A percentile compares a stretch with the other conserved stretches of the same genome.
Evolutionary conservation across 1,140 invertebrate species (phyloP).

Genomic region (Trichomalopsis sarcophagae): DNA sequence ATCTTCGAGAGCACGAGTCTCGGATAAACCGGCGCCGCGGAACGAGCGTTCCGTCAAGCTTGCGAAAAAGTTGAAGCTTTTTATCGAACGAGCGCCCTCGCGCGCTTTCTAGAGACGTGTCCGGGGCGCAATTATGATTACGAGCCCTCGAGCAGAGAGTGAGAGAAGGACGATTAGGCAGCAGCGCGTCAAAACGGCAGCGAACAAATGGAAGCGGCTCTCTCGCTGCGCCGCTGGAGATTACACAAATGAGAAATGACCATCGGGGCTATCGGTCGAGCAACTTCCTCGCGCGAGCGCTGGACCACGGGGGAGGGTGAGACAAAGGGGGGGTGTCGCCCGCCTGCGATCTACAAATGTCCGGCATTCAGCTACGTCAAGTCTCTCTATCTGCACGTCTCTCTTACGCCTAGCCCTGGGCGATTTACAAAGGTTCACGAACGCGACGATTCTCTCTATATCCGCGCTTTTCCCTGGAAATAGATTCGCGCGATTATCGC

Average conservation of each 20-base stretch:
- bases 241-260: slow-evolving; percentile 75
- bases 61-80: slow-evolving; percentile 55
- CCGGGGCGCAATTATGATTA: slow-evolving; percentile 68
- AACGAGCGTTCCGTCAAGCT: slow-evolving; percentile 17
- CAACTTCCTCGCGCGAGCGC: slow-evolving; percentile 48
- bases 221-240: slow-evolving; percentile 56
- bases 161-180: slow-evolving; percentile 55
- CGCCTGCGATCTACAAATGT: slow-evolving; percentile 46
- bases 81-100: slow-evolving; percentile 59
- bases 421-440: slow-evolving; percentile 37
- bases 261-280: slow-evolving; percentile 65
- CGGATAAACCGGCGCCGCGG: slow-evolving; percentile 18
- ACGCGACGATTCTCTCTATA: too few species aligned
- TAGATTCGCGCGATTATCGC: too few species aligned
- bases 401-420: not conserved
- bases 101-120: not conserved
- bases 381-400: slow-evolving; percentile 34
- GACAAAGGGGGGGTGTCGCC: not conserved
- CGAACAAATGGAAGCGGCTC: slow-evolving; percentile 65
- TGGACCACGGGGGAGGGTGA: not conserved
- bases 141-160: slow-evolving; percentile 56
- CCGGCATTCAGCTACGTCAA: slow-evolving; percentile 46
- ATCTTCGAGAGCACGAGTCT: slow-evolving; percentile 44
- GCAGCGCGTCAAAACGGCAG: slow-evolving; percentile 66
- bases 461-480: too few species aligned